phyloP scores from a whole-genome alignment of 2,888 invertebrate species.

The Lasioglossum marginatum region DNA sequence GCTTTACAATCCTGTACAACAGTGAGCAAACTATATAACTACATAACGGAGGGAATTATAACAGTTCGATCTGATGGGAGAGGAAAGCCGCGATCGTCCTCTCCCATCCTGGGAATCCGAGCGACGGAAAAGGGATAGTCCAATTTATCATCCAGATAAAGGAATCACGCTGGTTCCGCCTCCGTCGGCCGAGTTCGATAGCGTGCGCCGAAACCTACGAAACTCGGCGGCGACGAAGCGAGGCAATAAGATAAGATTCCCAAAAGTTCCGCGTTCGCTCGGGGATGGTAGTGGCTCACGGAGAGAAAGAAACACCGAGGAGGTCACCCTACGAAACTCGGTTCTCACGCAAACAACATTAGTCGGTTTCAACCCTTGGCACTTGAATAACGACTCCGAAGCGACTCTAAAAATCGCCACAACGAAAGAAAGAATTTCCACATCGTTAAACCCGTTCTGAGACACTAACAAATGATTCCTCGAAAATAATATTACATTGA shows the following conservation, averaged over 20 bases:
- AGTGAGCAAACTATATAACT: not conserved
- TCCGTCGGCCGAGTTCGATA: slow-evolving; percentile 50
- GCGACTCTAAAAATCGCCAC: not conserved
- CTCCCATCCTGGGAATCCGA: slow-evolving; percentile 19
- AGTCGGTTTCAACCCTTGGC: not conserved
- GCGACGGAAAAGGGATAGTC: slow-evolving; percentile 34
- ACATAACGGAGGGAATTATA: slow-evolving; percentile 18
- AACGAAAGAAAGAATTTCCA: not conserved
- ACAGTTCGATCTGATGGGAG: slow-evolving; percentile 20
- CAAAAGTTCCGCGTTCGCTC: slow-evolving; percentile 35
- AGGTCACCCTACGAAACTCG: slow-evolving; percentile 1
- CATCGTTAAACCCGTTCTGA: not conserved
- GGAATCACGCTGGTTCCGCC: slow-evolving; percentile 36
- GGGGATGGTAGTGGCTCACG: slow-evolving; percentile 13
- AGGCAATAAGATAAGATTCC: slow-evolving; percentile 63
- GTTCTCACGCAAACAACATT: slow-evolving; percentile 6
- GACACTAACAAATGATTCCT: not conserved
- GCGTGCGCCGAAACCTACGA: slow-evolving; percentile 40
- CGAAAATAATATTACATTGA: too few species aligned
- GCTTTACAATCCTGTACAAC: not conserved
- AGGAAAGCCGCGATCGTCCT: slow-evolving; percentile 31
- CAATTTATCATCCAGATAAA: slow-evolving; percentile 67
- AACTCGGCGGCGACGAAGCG: slow-evolving; percentile 55
- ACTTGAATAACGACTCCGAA: not conserved
- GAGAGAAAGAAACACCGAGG: not conserved